Evolutionary conservation across 2,888 invertebrate genomes (phyloP), one percentile per base, ranked within the genome.

Genomic region (Gastracanthus pulcherrimus): DNA sequence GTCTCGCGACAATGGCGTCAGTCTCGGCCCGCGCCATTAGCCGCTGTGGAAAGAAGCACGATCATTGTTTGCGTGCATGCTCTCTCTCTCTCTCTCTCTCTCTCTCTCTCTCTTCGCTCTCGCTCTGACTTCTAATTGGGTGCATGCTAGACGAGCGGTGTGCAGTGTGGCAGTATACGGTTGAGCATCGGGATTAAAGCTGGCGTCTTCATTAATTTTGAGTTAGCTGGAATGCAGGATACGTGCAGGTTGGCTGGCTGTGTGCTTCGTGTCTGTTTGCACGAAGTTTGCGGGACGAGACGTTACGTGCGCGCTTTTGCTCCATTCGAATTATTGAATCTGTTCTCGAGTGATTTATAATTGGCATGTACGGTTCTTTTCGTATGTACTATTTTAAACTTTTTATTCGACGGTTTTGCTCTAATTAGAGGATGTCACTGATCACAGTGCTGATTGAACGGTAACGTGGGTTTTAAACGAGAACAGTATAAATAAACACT

Each of bases 161-260:
- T 62, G 41, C 5, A n/a, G 13, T n/a, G 45, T n/a, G 45, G 0
- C 13, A 1, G 23, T 13, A 11, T 51, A n/a, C 55, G 29, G 41
- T 60, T 58, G 48, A 62, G 62, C 62, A 34, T 34, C 62, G 74
- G n/a, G 41, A 72, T 60, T 72, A 72, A 72, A 45, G 41, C 66
- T 38, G 75, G 75, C 66, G 48, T 64, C 75, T 75, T 75, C 75
- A 55, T 75, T 75, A 75, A 75, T 75, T 75, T 75, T 26, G 38
- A 26, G 55, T 75, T 51, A 38, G 48, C 66, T 31, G n/a, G 31
- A 41, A 29, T 29, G 2, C 3, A 26, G 29, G 41, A 58, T 48
- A 51, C 26, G 23, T 7, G 19, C 31, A 45, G 4, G 9, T 7
- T n/a, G n/a, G n/a, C n/a, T n/a, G n/a, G n/a, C n/a, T n/a, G n/a